These are phyloP conservation scores for Melanaphis sacchari DNA, from an alignment of 1,140 invertebrate species.

Conservation along the genomic window DNA sequence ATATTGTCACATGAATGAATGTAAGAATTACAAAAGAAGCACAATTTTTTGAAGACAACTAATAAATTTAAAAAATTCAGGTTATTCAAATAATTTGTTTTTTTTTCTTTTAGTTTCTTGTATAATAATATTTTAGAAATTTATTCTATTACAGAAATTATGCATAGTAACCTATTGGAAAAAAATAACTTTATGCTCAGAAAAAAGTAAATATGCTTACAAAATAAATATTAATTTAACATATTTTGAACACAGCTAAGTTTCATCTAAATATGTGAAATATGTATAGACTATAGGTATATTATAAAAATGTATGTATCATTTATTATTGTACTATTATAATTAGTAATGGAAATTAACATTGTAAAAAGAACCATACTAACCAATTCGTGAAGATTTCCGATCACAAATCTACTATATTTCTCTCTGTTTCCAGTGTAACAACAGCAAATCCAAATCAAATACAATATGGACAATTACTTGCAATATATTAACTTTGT, in stretches of 20 bases:
- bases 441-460: background rate
- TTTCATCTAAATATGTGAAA: background rate
- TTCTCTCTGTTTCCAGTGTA: background rate
- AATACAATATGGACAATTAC: background rate
- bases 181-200: too few relatives aligned
- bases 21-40: background rate
- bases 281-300: background rate
- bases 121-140: background rate
- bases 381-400: background rate
- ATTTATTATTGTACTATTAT: background rate
- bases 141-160: background rate
- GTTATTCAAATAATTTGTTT: background rate
- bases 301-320: background rate
- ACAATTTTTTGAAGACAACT: background rate
- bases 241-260: background rate
- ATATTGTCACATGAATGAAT: too few relatives aligned
- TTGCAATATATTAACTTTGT: background rate
- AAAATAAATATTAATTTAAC: background rate
- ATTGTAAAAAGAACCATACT: background rate
- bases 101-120: background rate
- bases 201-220: too few relatives aligned
- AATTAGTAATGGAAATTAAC: background rate
- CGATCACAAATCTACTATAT: background rate
- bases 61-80: background rate
- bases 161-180: too few relatives aligned